These are phyloP conservation scores for Drosophila recens DNA, from an alignment of 2,888 invertebrate species.

Conservation along the genomic window DNA sequence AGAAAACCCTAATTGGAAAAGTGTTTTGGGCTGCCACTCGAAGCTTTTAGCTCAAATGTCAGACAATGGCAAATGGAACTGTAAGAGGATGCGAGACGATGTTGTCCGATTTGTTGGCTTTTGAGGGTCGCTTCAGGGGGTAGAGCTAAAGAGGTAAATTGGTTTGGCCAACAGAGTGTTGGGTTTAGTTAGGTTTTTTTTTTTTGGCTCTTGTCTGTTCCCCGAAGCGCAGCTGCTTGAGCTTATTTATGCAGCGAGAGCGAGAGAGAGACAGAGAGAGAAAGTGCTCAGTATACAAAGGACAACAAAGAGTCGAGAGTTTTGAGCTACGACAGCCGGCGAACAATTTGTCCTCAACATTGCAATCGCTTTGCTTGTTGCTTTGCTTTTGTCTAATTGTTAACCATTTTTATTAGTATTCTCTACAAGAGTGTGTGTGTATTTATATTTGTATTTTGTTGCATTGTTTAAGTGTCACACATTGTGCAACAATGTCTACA, in stretches of 20 bases:
- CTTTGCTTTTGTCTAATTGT: conserved; percentile 75
- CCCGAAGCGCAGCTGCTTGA: conserved; percentile 65
- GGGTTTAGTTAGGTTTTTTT: conserved; percentile 10
- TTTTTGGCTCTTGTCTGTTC: conserved; percentile 16
- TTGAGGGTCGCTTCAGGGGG: conserved; percentile 35
- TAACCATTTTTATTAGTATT: conserved; percentile 63
- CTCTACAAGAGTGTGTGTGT: conserved; percentile 7
- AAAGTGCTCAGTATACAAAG: conserved; percentile 33
- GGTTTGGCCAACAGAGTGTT: conserved; percentile 6
- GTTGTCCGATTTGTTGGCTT: conserved; percentile 79
- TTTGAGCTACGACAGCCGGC: conserved; percentile 47
- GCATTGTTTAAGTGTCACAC: conserved; percentile 69
- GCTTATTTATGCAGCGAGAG: conserved; percentile 62
- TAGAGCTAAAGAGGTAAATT: conserved; percentile 13
- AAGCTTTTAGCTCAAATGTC: conserved; percentile 79
- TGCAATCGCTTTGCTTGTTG: conserved; percentile 79
- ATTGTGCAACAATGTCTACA: conserved; percentile 43
- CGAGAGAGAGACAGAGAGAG: background rate
- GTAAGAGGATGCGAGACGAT: conserved; percentile 45
- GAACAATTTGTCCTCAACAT: conserved; percentile 72
- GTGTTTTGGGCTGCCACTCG: conserved; percentile 79
- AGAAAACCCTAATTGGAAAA: conserved; percentile 80
- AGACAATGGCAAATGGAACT: conserved; percentile 56
- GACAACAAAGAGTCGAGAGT: conserved; percentile 31
- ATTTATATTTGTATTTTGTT: conserved; percentile 39